Base-by-base conservation (phyloP, 2,113 vertebrate species). In the Neogobius melanostomus region DNA sequence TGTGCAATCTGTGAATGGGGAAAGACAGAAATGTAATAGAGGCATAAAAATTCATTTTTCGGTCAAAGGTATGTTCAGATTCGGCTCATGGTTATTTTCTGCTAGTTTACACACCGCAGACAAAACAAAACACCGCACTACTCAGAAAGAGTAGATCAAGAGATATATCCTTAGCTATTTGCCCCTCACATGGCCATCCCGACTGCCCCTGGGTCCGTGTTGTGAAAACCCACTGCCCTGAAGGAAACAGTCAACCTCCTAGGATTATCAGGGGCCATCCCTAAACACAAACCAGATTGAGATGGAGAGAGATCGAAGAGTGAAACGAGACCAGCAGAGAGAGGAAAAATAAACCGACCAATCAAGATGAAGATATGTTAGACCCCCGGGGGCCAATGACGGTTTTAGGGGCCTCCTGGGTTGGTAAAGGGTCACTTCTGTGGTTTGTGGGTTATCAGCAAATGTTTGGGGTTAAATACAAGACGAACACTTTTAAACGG, bases 311-410 rank as follows among this genome's bases (percentile, higher is more conserved):
- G 57, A 28, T 51, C 5, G 16, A 8, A 71, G 51, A 51, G 57
- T 48, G 60, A 66, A 76, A 76, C 28, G 12, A 21, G 71, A 64
- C 15, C 42, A 21, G 57, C 46, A 75, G 8, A 75, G 44, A 48
- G 28, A 61, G 59, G 66, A 77, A 78, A 75, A 65, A 66, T 73
- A 83, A 71, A 83, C 69, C 66, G n/a, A 60, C 69, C 64, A 42
- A 62, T 74, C 75, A 62, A 75, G 66, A 77, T 82, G 7, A 10
- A 21, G 79, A 68, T 62, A 66, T 68, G 71, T 66, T 71, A 44
- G 71, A 75, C 80, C 82, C 88, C 82, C 73, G 48, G 76, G 85
- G 87, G 82, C 84, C 81, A 83, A 82, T 82, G 81, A 84, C 81
- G 83, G 76, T 76, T 88, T 89, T 89, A 81, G 85, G 80, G 81